Conservation (phyloP, 2,888 invertebrate species). For the Lottia gigantea region DNA sequence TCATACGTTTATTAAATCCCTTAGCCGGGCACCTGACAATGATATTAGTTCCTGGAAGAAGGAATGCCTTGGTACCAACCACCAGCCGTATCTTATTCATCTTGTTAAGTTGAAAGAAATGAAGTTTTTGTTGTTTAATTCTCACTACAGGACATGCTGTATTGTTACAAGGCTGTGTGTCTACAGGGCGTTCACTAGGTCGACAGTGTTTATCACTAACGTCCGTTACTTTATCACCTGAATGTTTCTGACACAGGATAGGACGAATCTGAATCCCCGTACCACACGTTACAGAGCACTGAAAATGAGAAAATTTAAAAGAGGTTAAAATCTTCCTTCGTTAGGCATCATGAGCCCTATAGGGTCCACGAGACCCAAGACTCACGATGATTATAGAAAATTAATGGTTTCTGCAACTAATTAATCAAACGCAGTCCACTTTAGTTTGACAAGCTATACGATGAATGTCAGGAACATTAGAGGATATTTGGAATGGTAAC, state of each 20-base stretch:
- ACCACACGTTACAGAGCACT: constrained; percentile 95
- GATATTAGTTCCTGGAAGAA: constrained; percentile 57
- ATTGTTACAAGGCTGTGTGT: constrained; percentile 45
- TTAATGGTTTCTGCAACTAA: too few relatives aligned
- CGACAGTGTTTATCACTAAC: constrained; percentile 46
- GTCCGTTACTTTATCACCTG: constrained; percentile 39
- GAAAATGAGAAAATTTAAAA: constrained; percentile 39
- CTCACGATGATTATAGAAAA: too few relatives aligned
- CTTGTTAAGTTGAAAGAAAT: constrained; percentile 55
- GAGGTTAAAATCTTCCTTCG: too few relatives aligned
- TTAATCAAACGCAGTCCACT: too few relatives aligned
- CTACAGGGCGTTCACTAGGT: constrained; percentile 38
- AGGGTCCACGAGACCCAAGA: too few relatives aligned
- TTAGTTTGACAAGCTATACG: too few relatives aligned
- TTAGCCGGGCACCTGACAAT: constrained; percentile 56
- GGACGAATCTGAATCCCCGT: constrained; percentile 83
- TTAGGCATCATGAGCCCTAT: too few relatives aligned
- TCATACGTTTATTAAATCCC: constrained; percentile 47
- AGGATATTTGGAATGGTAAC: too few relatives aligned
- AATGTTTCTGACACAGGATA: constrained; percentile 77
- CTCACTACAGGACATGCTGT: constrained; percentile 46
- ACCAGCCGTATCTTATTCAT: constrained; percentile 46
- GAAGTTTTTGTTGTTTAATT: constrained; percentile 46
- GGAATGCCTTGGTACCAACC: constrained; percentile 54
- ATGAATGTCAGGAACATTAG: too few relatives aligned